Percentiles rank a stretch among this genome's conserved stretches.
These are phyloP conservation scores for Aphis craccivora DNA, from an alignment of 1,140 invertebrate genomes.

Conservation along the genomic window DNA sequence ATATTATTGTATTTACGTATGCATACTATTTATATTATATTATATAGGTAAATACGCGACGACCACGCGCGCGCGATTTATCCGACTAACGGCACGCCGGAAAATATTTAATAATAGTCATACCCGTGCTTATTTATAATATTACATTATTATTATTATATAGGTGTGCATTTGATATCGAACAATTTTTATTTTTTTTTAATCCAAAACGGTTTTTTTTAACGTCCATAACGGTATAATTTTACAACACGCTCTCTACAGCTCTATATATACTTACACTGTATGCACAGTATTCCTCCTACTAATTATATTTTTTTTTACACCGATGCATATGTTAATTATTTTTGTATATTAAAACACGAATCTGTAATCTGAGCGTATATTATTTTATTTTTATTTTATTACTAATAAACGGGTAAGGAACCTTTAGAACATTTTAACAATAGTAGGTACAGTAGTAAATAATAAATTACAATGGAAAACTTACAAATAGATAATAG, in stretches of 20 bases:
- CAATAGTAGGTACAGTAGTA: too few relatives aligned
- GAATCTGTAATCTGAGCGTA: not conserved
- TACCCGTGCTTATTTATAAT: not conserved
- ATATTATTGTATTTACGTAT: not conserved
- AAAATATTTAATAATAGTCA: not conserved
- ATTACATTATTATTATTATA: not conserved
- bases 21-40: not conserved
- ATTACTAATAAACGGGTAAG: too few relatives aligned
- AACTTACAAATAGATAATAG: too few relatives aligned
- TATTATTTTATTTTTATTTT: too few relatives aligned
- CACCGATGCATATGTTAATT: not conserved
- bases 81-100: not conserved
- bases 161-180: not conserved
- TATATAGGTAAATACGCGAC: not conserved
- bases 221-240: conserved; percentile 4
- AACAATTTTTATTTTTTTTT: not conserved
- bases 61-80: not conserved
- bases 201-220: not conserved
- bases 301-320: conserved; percentile 7
- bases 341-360: not conserved
- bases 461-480: too few relatives aligned
- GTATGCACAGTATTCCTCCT: not conserved
- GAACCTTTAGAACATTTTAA: too few relatives aligned
- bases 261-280: too few relatives aligned
- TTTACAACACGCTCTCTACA: not conserved